A percentile compares a stretch with the other conserved stretches of the same genome.
Evolutionary conservation across 2,113 vertebrate genomes (phyloP).

Genomic region (Menidia beryllina): DNA sequence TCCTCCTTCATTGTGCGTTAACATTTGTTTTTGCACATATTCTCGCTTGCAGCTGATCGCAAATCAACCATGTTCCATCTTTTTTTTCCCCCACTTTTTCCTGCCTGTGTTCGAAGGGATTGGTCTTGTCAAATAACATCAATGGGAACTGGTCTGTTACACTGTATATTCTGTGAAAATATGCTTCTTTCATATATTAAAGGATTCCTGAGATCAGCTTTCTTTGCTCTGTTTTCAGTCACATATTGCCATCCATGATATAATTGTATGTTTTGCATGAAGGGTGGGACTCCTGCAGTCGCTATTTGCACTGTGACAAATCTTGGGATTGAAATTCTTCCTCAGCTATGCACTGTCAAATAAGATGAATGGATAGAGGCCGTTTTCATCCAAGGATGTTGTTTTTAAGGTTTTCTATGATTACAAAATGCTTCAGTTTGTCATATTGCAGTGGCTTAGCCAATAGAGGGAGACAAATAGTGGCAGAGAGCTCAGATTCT

Average conservation of each 20-base stretch:
- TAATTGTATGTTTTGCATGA: neutral
- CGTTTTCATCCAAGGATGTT: neutral
- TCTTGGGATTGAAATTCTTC: neutral
- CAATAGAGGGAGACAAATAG: constrained; percentile 76
- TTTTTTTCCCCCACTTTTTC: constrained; percentile 16
- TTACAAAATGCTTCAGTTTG: constrained; percentile 19
- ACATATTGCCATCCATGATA: neutral
- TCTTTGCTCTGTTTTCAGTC: neutral
- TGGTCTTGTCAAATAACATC: constrained; percentile 65
- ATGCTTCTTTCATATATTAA: constrained; percentile 84
- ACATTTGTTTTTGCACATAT: neutral
- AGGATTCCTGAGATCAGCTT: constrained; percentile 74
- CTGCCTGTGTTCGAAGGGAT: constrained; percentile 26
- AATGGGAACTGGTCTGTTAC: constrained; percentile 82
- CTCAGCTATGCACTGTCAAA: neutral
- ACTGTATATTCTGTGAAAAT: constrained; percentile 82
- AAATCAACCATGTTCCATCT: constrained; percentile 3
- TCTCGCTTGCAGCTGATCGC: constrained; percentile 1
- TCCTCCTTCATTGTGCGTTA: neutral
- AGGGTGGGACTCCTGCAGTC: neutral
- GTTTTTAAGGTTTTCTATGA: neutral
- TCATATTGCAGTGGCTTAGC: constrained; percentile 34
- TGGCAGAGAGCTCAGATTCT: constrained; percentile 16
- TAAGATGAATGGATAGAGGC: neutral
- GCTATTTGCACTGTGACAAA: no score